Conservation (phyloP, 2,797 vertebrate species). For the Glossophaga mutica region DNA sequence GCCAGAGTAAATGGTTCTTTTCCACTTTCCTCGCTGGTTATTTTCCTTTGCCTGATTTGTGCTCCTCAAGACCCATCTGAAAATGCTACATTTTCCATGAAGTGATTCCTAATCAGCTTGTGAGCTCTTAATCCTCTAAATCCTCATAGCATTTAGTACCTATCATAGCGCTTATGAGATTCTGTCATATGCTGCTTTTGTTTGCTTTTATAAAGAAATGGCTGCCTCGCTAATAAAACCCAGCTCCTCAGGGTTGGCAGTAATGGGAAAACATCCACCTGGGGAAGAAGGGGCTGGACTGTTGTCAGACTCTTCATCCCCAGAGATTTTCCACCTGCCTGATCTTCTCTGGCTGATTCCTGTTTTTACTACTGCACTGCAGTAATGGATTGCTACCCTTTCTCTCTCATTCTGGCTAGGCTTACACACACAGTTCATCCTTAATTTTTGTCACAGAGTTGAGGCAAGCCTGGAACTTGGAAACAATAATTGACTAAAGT, state of each 20-base stretch:
- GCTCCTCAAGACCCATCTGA: not conserved
- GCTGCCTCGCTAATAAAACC: not conserved
- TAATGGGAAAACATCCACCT: not conserved
- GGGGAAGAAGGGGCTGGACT: not conserved
- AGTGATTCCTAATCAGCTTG: not conserved
- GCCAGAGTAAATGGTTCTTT: not conserved
- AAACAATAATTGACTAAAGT: not conserved
- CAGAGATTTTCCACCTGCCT: not conserved
- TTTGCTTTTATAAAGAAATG: constrained; percentile 29
- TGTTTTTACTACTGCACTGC: not conserved
- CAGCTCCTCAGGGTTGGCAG: not conserved
- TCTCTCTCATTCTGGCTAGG: not conserved
- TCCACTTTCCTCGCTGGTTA: too few species aligned
- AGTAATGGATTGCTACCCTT: not conserved
- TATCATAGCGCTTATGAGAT: not conserved
- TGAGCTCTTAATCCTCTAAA: not conserved
- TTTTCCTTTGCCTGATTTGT: not conserved
- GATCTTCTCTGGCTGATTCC: not conserved
- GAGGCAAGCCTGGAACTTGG: not conserved
- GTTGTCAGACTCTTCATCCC: not conserved
- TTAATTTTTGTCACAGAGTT: not conserved
- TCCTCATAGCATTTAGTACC: not conserved
- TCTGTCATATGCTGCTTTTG: not conserved
- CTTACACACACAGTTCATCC: not conserved
- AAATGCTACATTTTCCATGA: not conserved